These are phyloP conservation scores for Dolichomitus sp. DNA, from an alignment of 2,888 invertebrate genomes.

Conservation along the genomic window DNA sequence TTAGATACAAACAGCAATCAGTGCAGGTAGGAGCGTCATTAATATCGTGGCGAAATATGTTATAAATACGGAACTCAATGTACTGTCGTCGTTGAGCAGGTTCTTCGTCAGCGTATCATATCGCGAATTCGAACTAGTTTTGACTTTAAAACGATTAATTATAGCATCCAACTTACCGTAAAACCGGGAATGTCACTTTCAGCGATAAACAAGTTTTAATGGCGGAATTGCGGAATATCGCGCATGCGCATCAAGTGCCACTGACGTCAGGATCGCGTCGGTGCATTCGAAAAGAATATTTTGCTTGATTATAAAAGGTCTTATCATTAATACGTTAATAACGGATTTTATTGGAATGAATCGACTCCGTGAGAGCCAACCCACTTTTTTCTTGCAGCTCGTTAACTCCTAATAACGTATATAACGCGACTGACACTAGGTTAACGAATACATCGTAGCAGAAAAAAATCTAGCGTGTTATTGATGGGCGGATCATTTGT, in stretches of 20 bases:
- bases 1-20: background rate
- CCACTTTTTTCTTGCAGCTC: slow-evolving; percentile 9
- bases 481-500: slow-evolving; percentile 19
- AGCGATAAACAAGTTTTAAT: background rate
- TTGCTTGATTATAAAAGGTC: background rate
- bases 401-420: slow-evolving; percentile 12
- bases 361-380: slow-evolving; percentile 1
- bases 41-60: slow-evolving; percentile 5
- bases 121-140: slow-evolving; percentile 11
- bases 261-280: background rate
- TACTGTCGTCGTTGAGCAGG: background rate
- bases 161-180: background rate
- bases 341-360: background rate
- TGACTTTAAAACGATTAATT: background rate
- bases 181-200: background rate
- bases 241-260: background rate
- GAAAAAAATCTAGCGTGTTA: slow-evolving; percentile 3
- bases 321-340: slow-evolving; percentile 8
- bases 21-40: background rate
- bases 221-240: background rate
- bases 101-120: background rate
- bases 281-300: background rate
- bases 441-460: slow-evolving; percentile 3
- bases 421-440: slow-evolving; percentile 1
- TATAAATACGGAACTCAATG: background rate